These are phyloP conservation scores for Onychomys torridus DNA, from an alignment of 2,797 vertebrate genomes.

Conservation along the genomic window DNA sequence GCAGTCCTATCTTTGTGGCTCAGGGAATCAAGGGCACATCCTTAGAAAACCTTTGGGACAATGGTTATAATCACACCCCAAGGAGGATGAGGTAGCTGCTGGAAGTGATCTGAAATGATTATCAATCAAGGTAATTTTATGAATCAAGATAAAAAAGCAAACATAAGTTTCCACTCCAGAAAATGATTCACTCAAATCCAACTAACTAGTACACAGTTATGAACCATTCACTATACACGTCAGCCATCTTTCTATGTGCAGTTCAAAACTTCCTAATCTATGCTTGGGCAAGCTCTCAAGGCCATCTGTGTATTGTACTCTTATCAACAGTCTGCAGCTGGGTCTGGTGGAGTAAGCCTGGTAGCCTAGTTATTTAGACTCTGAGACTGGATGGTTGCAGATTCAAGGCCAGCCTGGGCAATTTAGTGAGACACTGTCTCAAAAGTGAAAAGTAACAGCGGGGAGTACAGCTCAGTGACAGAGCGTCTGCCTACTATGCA, in stretches of 20 bases:
- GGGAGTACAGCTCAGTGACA: background rate
- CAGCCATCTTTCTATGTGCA: background rate
- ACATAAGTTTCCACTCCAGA: background rate
- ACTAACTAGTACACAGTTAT: background rate
- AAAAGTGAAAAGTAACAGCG: background rate
- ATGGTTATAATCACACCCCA: background rate
- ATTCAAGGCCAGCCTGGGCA: background rate
- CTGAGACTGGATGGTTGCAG: background rate
- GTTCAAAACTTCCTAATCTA: background rate
- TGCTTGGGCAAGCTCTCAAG: background rate
- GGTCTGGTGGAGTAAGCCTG: background rate
- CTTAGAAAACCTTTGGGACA: background rate
- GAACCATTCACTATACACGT: background rate
- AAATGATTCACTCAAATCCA: conserved; percentile 8
- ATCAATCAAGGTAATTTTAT: background rate
- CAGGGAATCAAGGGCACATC: background rate
- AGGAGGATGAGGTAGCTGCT: background rate
- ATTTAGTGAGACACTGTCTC: background rate
- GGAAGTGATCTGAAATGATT: background rate
- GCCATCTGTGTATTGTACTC: background rate
- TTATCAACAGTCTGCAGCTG: background rate
- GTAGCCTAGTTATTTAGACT: background rate
- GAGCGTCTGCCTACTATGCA: background rate
- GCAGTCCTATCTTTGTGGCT: background rate
- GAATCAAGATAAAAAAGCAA: conserved; percentile 53